A percentile compares a stretch with the other conserved stretches of the same genome.
These are phyloP conservation scores for Drosophila fulvimacula DNA, from an alignment of 2,888 invertebrate genomes.

Conservation along the genomic window DNA sequence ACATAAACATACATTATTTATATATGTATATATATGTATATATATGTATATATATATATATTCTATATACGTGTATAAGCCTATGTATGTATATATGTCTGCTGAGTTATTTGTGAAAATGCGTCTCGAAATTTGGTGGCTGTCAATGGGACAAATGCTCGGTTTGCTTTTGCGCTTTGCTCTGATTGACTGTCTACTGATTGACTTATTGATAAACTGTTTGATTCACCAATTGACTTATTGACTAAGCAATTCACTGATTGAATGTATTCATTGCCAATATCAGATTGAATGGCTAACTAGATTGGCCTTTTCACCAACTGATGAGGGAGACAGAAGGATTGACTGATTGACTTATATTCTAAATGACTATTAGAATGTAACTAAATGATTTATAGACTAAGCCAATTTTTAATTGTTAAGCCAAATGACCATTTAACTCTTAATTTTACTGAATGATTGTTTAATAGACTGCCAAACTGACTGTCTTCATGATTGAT, in stretches of 20 bases:
- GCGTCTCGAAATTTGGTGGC: slow-evolving; percentile 33
- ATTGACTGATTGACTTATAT: neutral
- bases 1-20: too few relatives aligned
- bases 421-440: neutral
- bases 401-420: neutral
- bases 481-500: neutral
- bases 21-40: neutral
- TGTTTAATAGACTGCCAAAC: neutral
- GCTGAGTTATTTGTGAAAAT: slow-evolving; percentile 11
- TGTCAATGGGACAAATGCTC: slow-evolving; percentile 30
- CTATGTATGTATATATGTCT: too few relatives aligned
- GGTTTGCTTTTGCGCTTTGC: slow-evolving; percentile 2
- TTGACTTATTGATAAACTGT: neutral
- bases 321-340: neutral
- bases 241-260: neutral
- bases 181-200: neutral
- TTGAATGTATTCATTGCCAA: neutral
- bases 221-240: neutral
- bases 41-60: neutral
- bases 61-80: too few relatives aligned
- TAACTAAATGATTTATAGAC: neutral
- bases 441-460: neutral
- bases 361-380: neutral
- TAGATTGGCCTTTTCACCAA: neutral
- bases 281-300: neutral